These are phyloP conservation scores for Tholera decimalis DNA, from an alignment of 2,888 invertebrate genomes.

Conservation along the genomic window DNA sequence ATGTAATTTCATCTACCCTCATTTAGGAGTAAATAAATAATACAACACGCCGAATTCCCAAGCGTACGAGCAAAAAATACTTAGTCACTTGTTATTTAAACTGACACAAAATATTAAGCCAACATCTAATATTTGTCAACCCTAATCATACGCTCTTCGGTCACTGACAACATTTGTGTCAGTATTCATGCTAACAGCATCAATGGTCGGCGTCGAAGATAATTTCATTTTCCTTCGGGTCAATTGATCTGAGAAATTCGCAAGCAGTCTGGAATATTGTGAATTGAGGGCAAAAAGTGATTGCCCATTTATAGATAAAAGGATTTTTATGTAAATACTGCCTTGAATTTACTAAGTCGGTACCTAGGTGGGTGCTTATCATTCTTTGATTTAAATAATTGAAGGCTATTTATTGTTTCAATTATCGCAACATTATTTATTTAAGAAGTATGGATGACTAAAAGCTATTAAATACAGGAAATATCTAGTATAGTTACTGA, in stretches of 20 bases:
- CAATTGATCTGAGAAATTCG: conserved; percentile 33
- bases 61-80: conserved; percentile 15
- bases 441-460: too few species aligned
- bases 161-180: conserved; percentile 46
- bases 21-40: conserved; percentile 6
- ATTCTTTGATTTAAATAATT: not conserved
- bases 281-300: conserved; percentile 9
- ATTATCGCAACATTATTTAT: too few species aligned
- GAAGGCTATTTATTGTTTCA: not conserved
- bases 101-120: conserved; percentile 40
- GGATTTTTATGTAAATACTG: not conserved
- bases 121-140: conserved; percentile 58
- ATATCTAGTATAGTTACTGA: too few species aligned
- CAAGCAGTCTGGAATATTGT: not conserved
- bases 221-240: conserved; percentile 39
- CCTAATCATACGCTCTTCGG: conserved; percentile 48
- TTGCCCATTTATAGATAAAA: conserved; percentile 13
- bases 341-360: not conserved
- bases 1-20: not conserved
- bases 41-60: conserved; percentile 10
- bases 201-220: conserved; percentile 23
- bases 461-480: too few species aligned
- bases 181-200: conserved; percentile 28
- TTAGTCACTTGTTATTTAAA: conserved; percentile 23
- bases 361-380: not conserved